Evolutionary conservation across 1,140 invertebrate genomes (phyloP), one percentile per base, ranked within the genome.

Genomic region (Tetramorium parvispinum): DNA sequence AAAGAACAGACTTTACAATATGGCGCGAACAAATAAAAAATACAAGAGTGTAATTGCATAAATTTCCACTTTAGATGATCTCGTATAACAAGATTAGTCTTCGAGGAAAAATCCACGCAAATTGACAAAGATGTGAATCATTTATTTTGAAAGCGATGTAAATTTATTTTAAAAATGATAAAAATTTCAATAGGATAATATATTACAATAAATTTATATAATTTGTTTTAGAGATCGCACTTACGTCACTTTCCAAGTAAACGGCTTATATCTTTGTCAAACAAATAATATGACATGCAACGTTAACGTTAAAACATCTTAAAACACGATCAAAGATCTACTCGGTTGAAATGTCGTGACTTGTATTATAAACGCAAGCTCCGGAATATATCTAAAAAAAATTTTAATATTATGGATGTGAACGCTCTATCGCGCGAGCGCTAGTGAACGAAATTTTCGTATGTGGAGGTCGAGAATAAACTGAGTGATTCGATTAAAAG

Each of bases 221-320:
- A 57, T 55, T 57, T 27, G 40, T 43, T 27, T n/a, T 3, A 3
- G 5, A 24, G 18, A 59, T 55, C 40, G 18, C 11, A 59, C 40
- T 71, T 81, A 24, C n/a, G 10, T 43, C 65, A 24, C 53, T 83
- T 49, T 59, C 24, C 10, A 46, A 43, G 59, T 32, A 7, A 73
- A 73, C 40, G 68, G 32, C 4, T 73, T 55, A 51, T 81, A 83
- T 83, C 65, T 82, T 59, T 86, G 86, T 90, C 85, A 90, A 91
- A 86, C 89, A 88, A 93, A 89, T 88, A 85, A 87, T 89, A 85
- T 65, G 63, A 49, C 93, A 93, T 93, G 93, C 93, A 89, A 89
- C 86, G 59, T 90, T 89, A 77, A 90, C 81, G 86, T 90, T 85
- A 88, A 83, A 89, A 90, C 71, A 82, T 70, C 76, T 59, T 71